Evolutionary conservation across 2,888 invertebrate species (phyloP).

Genomic region (Mesorhabditis sp.): DNA sequence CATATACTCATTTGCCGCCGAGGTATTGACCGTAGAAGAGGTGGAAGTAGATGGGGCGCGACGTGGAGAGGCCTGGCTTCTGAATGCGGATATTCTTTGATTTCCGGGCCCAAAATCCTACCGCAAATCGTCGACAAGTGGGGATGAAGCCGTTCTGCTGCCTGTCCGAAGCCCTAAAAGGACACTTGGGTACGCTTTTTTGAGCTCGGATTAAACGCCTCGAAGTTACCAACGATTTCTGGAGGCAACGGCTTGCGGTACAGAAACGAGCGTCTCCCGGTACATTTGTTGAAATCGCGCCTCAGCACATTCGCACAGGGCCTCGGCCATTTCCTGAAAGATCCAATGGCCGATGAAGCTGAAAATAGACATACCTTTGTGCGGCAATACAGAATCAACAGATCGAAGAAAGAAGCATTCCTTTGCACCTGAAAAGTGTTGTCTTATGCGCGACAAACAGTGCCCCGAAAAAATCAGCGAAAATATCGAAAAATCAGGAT

Average conservation of each 20-base stretch:
- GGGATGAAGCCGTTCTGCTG: background rate
- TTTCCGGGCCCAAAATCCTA: background rate
- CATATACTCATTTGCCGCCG: background rate
- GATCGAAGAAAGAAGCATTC: background rate
- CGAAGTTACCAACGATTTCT: background rate
- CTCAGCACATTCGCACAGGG: background rate
- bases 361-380: background rate
- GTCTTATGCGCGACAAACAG: too few species aligned
- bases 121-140: conserved; percentile 4
- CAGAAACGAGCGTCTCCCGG: conserved; percentile 2
- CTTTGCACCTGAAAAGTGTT: background rate
- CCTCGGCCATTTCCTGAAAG: conserved; percentile 4
- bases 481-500: too few species aligned
- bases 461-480: too few species aligned
- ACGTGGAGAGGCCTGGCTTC: background rate
- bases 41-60: conserved; percentile 1
- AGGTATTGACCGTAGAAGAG: background rate
- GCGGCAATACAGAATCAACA: background rate
- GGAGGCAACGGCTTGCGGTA: background rate
- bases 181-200: background rate
- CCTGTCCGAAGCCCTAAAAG: background rate
- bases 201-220: background rate
- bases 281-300: background rate
- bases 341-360: background rate
- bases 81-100: background rate